phyloP scores from a whole-genome alignment of 2,888 invertebrate genomes.

The Andrena camellia region DNA sequence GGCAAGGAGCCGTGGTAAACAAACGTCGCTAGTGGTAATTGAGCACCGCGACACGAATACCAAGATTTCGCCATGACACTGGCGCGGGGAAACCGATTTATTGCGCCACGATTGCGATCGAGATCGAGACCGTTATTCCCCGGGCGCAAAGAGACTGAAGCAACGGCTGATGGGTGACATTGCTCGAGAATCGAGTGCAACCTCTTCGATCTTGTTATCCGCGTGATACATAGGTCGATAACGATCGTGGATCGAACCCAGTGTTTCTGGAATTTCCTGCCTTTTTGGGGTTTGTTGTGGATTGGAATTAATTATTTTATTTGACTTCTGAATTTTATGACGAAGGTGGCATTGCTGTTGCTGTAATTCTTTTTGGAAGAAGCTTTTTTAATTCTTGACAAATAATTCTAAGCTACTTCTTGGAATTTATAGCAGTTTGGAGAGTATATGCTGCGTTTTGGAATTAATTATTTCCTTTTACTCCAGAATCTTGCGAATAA shows the following conservation, averaged over 20 bases:
- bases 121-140: conserved; percentile 42
- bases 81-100: conserved; percentile 61
- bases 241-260: conserved; percentile 12
- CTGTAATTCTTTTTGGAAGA: neutral
- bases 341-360: neutral
- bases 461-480: no score
- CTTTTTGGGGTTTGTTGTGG: neutral
- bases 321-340: neutral
- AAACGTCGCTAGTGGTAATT: conserved; percentile 47
- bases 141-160: conserved; percentile 5
- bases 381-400: neutral
- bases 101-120: conserved; percentile 55
- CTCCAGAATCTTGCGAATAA: no score
- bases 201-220: conserved; percentile 19
- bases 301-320: neutral
- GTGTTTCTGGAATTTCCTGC: neutral
- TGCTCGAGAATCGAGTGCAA: conserved; percentile 3
- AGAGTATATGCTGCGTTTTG: no score
- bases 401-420: neutral
- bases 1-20: conserved; percentile 53
- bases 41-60: conserved; percentile 61
- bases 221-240: conserved; percentile 1
- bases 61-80: conserved; percentile 67
- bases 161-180: conserved; percentile 33
- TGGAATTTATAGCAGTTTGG: no score